Percentiles rank a stretch among this genome's conserved stretches.
phyloP scores from a whole-genome alignment of 2,113 vertebrate species.

The Poeciliopsis prolifica region DNA sequence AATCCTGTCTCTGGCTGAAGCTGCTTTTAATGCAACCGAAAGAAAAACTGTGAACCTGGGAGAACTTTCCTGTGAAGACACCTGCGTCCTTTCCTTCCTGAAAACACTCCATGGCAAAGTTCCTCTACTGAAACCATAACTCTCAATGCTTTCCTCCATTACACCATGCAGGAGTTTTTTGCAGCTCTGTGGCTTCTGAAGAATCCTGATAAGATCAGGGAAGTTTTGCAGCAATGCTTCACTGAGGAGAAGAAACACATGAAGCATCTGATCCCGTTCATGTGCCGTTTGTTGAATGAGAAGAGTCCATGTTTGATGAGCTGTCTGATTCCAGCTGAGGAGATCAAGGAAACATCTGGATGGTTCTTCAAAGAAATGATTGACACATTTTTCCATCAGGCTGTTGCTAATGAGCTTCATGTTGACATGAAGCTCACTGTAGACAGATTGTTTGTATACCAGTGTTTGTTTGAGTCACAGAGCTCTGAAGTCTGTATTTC shows the following conservation, averaged over 20 bases:
- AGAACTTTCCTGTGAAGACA: not conserved
- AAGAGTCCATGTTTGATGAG: constrained; percentile 10
- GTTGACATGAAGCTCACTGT: not conserved
- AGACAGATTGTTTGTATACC: constrained; percentile 15
- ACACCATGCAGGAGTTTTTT: constrained; percentile 45
- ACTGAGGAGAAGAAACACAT: constrained; percentile 31
- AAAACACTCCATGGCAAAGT: not conserved
- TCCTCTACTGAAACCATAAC: fast-evolving
- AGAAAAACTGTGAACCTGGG: constrained; percentile 19
- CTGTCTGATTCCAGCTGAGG: constrained; percentile 18
- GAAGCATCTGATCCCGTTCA: constrained; percentile 49
- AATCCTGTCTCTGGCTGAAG: constrained; percentile 27
- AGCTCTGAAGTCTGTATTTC: constrained; percentile 8
- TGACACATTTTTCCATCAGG: not conserved
- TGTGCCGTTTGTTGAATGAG: constrained; percentile 32
- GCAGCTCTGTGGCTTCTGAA: constrained; percentile 44
- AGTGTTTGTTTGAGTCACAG: constrained; percentile 52
- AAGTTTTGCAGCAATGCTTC: constrained; percentile 29
- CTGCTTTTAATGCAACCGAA: constrained; percentile 24
- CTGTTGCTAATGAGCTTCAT: not conserved
- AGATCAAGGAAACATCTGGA: not conserved
- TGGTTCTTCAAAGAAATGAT: constrained; percentile 35
- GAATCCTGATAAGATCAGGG: constrained; percentile 17
- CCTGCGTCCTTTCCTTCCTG: constrained; percentile 39
- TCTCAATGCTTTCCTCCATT: constrained; percentile 25